Evolutionary conservation across 2,113 vertebrate species (phyloP).

Genomic region (Strigops habroptila): DNA sequence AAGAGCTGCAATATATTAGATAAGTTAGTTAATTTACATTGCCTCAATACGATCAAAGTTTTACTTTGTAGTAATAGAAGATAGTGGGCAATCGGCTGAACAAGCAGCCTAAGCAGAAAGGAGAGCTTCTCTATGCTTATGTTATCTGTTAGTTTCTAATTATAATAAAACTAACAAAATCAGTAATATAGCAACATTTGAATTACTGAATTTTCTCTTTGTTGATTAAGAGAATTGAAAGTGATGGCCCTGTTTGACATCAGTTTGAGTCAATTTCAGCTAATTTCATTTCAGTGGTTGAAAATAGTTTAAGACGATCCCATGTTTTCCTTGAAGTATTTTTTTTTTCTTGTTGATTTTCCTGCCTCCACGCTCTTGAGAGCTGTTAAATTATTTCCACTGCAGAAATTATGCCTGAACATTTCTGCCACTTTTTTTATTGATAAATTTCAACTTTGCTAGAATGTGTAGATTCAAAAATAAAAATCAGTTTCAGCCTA

Average conservation of each 20-base stretch:
- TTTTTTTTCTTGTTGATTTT: not conserved
- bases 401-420: not conserved
- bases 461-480: not conserved
- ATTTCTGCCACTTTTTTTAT: not conserved
- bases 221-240: constrained; percentile 40
- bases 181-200: not conserved
- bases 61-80: not conserved
- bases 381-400: not conserved
- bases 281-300: constrained; percentile 7
- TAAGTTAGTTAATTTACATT: not conserved
- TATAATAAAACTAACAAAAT: not conserved
- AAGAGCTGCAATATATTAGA: not conserved
- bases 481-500: not conserved
- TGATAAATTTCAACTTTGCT: not conserved
- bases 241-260: constrained; percentile 28
- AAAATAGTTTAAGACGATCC: constrained; percentile 19
- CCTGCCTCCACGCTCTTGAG: not conserved
- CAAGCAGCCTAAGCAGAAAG: not conserved
- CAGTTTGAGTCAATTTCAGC: not conserved
- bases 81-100: not conserved
- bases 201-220: constrained; percentile 39
- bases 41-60: not conserved
- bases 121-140: not conserved
- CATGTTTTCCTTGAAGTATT: not conserved
- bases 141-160: not conserved